phyloP scores from a whole-genome alignment of 64 coral and sea anemone species.

The Porites lutea region DNA sequence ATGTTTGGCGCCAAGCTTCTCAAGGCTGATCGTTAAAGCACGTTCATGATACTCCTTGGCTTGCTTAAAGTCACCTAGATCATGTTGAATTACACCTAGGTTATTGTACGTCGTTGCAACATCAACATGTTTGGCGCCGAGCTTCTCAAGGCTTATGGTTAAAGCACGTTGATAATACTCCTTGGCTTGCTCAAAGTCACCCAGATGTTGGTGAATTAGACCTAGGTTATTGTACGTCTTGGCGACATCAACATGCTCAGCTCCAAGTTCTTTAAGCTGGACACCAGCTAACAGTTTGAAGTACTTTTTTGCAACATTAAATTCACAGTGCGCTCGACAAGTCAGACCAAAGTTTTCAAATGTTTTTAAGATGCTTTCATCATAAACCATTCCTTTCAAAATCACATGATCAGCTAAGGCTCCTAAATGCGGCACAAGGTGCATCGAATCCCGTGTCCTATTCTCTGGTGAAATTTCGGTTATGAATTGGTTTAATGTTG shows the following conservation, averaged over 20 bases:
- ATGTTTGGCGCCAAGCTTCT: constrained; percentile 32
- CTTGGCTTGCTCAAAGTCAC: too few relatives aligned
- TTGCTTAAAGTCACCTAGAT: too few relatives aligned
- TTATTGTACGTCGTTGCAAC: too few relatives aligned
- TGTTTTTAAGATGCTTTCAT: not conserved
- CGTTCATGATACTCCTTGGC: too few relatives aligned
- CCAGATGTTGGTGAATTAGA: not conserved
- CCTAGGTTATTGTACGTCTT: too few relatives aligned
- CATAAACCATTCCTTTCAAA: not conserved
- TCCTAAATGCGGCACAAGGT: not conserved
- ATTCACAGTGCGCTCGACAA: not conserved
- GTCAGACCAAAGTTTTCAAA: not conserved
- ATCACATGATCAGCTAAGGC: not conserved
- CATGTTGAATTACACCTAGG: too few relatives aligned
- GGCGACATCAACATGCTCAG: too few relatives aligned
- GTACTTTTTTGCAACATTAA: not conserved
- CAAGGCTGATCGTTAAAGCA: not conserved
- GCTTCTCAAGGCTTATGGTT: too few relatives aligned
- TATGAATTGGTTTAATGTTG: constrained; percentile 9
- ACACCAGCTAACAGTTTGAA: not conserved
- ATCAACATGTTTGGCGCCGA: too few relatives aligned
- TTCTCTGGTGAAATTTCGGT: too few relatives aligned
- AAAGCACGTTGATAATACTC: too few relatives aligned
- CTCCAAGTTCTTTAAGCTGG: not conserved
- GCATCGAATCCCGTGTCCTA: too few relatives aligned